A percentile compares a stretch with the other conserved stretches of the same genome.
These are phyloP conservation scores for Mantis religiosa DNA, from an alignment of 2,888 invertebrate genomes.

Conservation along the genomic window DNA sequence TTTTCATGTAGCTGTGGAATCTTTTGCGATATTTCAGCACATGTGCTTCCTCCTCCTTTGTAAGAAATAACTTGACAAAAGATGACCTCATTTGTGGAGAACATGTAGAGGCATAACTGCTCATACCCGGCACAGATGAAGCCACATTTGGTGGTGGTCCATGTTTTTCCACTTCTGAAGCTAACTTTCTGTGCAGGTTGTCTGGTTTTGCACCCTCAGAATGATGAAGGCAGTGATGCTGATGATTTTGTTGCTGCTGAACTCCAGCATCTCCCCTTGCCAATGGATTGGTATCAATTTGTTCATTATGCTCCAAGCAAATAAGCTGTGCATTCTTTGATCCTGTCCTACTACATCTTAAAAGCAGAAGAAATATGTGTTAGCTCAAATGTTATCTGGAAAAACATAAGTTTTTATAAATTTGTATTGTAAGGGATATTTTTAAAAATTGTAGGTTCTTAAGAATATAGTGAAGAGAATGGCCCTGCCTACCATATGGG, in stretches of 20 bases:
- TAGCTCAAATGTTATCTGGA: background rate
- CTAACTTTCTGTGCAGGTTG: background rate
- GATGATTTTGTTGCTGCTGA: background rate
- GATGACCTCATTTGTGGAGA: background rate
- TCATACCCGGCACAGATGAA: background rate
- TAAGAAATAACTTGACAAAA: background rate
- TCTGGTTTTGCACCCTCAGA: background rate
- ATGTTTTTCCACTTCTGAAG: background rate
- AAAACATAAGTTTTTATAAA: background rate
- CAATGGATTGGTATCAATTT: background rate
- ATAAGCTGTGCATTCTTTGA: background rate
- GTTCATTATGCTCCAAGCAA: background rate
- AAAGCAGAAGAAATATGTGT: background rate
- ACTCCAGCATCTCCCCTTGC: background rate
- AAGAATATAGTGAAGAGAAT: too few relatives aligned
- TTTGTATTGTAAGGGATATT: background rate
- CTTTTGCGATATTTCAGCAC: background rate
- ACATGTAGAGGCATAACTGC: background rate
- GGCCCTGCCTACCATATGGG: too few relatives aligned
- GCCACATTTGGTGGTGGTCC: background rate
- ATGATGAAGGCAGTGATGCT: background rate
- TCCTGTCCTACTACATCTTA: background rate
- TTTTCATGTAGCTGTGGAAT: background rate
- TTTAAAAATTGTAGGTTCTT: background rate
- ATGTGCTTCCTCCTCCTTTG: background rate